phyloP scores from a whole-genome alignment of 2,797 vertebrate species.

The Platalea minor region DNA sequence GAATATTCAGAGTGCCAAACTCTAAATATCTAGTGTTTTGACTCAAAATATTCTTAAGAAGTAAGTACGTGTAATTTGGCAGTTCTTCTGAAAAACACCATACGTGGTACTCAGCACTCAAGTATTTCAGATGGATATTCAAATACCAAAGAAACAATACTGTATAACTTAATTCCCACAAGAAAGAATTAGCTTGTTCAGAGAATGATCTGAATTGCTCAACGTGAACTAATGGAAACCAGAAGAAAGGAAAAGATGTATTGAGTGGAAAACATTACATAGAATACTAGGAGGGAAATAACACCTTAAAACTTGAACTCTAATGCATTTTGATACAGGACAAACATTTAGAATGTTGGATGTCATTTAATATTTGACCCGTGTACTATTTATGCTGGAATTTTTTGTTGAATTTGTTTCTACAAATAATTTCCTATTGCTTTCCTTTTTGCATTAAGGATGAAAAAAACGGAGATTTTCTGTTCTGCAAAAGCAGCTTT shows the following conservation, averaged over 20 bases:
- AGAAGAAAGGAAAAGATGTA: background rate
- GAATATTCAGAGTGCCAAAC: background rate
- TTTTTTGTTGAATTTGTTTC: background rate
- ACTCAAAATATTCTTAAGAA: conserved; percentile 21
- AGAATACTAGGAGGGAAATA: background rate
- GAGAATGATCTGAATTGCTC: background rate
- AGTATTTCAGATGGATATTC: conserved; percentile 9
- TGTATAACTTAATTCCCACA: conserved; percentile 10
- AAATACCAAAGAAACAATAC: conserved; percentile 18
- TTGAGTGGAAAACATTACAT: background rate
- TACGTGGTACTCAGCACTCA: background rate
- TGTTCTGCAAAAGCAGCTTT: background rate
- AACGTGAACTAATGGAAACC: conserved; percentile 14
- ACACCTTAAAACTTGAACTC: background rate
- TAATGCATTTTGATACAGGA: background rate
- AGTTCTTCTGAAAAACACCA: background rate
- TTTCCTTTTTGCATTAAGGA: background rate
- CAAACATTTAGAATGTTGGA: background rate
- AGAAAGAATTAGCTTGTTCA: background rate
- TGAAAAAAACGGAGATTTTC: background rate
- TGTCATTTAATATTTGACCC: background rate
- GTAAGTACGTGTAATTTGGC: background rate
- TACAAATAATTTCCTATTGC: background rate
- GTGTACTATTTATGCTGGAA: background rate
- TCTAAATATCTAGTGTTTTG: background rate